Evolutionary conservation across 2,113 vertebrate genomes (phyloP).

Genomic region (Cephalophus harveyi): DNA sequence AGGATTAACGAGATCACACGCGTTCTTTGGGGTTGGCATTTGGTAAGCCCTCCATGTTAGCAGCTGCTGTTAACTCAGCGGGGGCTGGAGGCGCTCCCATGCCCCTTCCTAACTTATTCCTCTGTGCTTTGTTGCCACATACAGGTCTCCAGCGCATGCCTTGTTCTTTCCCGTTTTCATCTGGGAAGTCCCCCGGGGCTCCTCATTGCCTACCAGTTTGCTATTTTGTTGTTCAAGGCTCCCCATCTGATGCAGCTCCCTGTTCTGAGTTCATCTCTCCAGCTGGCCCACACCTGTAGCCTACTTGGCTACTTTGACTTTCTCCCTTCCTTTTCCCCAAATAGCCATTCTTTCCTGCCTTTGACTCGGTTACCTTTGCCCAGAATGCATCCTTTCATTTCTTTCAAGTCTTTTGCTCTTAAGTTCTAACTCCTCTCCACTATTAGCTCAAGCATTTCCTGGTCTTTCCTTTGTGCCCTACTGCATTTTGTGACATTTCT

Average conservation of each 20-base stretch:
- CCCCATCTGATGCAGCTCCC: background rate
- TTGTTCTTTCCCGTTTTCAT: background rate
- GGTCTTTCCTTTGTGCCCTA: background rate
- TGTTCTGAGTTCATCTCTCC: background rate
- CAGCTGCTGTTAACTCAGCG: background rate
- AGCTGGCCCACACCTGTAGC: background rate
- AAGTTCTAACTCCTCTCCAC: background rate
- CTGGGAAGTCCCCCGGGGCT: background rate
- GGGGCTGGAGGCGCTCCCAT: background rate
- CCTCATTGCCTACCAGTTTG: background rate
- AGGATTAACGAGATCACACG: background rate
- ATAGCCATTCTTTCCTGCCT: background rate
- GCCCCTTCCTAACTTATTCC: background rate
- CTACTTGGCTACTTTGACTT: background rate
- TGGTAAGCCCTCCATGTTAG: background rate
- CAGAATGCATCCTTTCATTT: background rate
- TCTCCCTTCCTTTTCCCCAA: background rate
- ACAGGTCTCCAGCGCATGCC: background rate
- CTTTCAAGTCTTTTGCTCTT: background rate
- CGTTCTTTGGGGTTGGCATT: background rate
- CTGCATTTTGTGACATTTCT: background rate
- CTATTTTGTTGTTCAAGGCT: background rate
- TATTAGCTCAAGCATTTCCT: background rate
- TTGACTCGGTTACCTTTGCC: background rate
- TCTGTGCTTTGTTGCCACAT: accelerated